These are phyloP conservation scores for Eptatretus burgeri DNA, from an alignment of 2,113 vertebrate genomes.

Conservation along the genomic window DNA sequence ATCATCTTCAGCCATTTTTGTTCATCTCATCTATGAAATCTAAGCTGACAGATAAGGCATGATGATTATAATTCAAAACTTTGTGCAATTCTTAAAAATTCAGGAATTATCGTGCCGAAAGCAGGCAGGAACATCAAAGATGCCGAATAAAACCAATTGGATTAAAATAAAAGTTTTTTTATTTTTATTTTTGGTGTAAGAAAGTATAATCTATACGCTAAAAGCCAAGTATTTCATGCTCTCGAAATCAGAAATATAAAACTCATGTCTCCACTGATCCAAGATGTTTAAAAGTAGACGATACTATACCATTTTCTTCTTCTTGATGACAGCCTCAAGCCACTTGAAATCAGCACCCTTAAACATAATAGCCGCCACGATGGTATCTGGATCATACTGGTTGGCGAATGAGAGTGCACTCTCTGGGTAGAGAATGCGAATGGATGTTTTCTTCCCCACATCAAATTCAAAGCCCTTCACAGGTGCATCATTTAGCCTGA, in stretches of 20 bases:
- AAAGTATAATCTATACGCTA: not conserved
- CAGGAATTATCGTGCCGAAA: too few relatives aligned
- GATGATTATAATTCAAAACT: too few relatives aligned
- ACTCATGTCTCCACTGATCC: not conserved
- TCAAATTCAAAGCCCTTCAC: conserved; percentile 24
- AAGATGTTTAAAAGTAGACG: not conserved
- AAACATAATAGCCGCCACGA: conserved; percentile 23
- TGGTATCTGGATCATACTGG: conserved; percentile 19
- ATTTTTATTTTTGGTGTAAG: not conserved
- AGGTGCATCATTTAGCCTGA: conserved; percentile 28
- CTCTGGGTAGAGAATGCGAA: conserved; percentile 29
- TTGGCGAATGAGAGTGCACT: conserved; percentile 17
- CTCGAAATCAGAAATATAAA: not conserved
- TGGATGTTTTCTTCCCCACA: conserved; percentile 23
- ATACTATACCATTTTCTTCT: conserved; percentile 20
- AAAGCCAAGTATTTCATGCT: not conserved
- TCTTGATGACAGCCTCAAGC: conserved; percentile 23
- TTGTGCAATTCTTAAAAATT: too few relatives aligned
- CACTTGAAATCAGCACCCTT: conserved; percentile 29
- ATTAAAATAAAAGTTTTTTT: not conserved
- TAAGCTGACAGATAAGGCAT: too few relatives aligned
- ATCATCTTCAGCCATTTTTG: too few relatives aligned
- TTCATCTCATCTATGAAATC: too few relatives aligned
- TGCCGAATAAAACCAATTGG: too few relatives aligned
- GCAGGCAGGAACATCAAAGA: too few relatives aligned